A percentile compares a stretch with the other conserved stretches of the same genome.
These are phyloP conservation scores for Myoxocephalus aenaeus DNA, from an alignment of 2,797 vertebrate genomes.

Conservation along the genomic window DNA sequence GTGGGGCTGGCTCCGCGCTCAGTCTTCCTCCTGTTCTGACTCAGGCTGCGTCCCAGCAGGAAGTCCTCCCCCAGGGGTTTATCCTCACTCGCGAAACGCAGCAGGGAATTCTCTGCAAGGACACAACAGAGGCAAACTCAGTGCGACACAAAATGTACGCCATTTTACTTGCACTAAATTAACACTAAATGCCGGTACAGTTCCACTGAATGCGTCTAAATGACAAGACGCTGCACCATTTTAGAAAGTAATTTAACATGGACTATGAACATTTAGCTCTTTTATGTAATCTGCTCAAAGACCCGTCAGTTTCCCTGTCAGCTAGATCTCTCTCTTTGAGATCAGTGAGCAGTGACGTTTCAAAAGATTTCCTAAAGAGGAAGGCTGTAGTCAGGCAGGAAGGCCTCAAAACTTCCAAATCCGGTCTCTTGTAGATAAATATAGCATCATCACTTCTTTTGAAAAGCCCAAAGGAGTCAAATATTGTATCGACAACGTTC, in stretches of 20 bases:
- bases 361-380: constrained; percentile 36
- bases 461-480: constrained; percentile 64
- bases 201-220: constrained; percentile 1
- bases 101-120: constrained; percentile 89
- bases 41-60: constrained; percentile 93
- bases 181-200: neutral
- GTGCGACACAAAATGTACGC: neutral
- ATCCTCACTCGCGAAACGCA: constrained; percentile 96
- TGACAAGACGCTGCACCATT: neutral
- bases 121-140: constrained; percentile 35
- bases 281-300: neutral
- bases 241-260: neutral
- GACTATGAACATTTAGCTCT: neutral
- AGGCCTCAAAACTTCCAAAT: constrained; percentile 54
- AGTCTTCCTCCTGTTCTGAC: constrained; percentile 93
- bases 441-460: constrained; percentile 60
- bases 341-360: constrained; percentile 28
- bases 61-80: constrained; percentile 93
- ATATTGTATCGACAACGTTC: constrained; percentile 45
- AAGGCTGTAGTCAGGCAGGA: constrained; percentile 54
- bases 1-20: constrained; percentile 93
- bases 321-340: constrained; percentile 4
- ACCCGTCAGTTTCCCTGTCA: neutral
- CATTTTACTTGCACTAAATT: neutral
- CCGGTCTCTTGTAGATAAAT: constrained; percentile 69